Evolutionary conservation across 1,140 invertebrate species (phyloP), one percentile per base, ranked within the genome.

Genomic region (Onthophagus taurus): DNA sequence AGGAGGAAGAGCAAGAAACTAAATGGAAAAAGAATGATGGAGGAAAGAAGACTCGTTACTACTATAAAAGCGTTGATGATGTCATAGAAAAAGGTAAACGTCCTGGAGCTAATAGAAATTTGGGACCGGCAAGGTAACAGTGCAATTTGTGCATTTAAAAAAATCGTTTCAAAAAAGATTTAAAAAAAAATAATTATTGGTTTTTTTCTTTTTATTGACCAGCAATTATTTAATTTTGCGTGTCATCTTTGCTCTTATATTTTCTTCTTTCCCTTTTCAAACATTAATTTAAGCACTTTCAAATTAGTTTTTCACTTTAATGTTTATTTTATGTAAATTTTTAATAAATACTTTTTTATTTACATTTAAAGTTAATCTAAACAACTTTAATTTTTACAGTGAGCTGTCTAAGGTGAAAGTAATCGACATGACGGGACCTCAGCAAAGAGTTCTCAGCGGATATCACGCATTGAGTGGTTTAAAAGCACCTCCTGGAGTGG

Each of bases 381-480:
- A n/a, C n/a, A n/a, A n/a, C n/a, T n/a, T n/a, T n/a, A n/a, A 26
- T 53, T 51, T 34, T 60, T 61, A 31, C 53, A 74, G 72, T 47
- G 70, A 79, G 42, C 65, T 88, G 31, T 77, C 78, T 31, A 89
- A 86, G 62, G 89, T 94, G n/a, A 94, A 97, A 60, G 93, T 99
- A 4, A 98, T 99, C 48, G 96, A 99, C 63, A 92, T 98, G 90
- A 97, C 94, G 24, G 95, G 94, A 2, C 89, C 87, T 0, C 89
- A 97, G 64, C 83, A 90, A 58, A 76, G 89, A 53, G 85, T 98
- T 21, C 72, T 99, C 0, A 91, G 89, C 63, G 91, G 93, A 9
- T 97, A 97, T 64, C 91, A 96, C 69, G 91, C 93, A 0, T 82
- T 70, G 65, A 63, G 72, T 74, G 63, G 74, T 76, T 62, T 76